These are phyloP conservation scores for Deroptyus accipitrinus DNA, from an alignment of 2,113 vertebrate genomes.

Conservation along the genomic window DNA sequence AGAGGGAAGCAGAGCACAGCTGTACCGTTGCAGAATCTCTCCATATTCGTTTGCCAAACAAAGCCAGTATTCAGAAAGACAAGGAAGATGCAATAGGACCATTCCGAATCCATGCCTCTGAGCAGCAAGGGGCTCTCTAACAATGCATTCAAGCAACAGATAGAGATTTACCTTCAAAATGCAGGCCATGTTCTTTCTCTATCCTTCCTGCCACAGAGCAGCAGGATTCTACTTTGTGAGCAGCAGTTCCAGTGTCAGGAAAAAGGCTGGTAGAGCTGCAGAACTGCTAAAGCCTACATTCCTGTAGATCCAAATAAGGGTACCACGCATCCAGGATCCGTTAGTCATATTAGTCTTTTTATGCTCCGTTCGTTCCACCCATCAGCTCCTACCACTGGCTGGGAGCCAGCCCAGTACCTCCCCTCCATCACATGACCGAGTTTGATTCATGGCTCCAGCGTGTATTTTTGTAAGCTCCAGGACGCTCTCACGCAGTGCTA, in stretches of 20 bases:
- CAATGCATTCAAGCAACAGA: constrained; percentile 71
- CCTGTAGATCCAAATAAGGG: constrained; percentile 67
- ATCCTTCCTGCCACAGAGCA: constrained; percentile 66
- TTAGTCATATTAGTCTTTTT: constrained; percentile 66
- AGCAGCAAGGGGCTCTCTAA: constrained; percentile 42
- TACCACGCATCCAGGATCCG: constrained; percentile 51
- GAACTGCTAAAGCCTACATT: constrained; percentile 64
- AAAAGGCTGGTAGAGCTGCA: constrained; percentile 56
- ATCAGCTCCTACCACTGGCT: constrained; percentile 69
- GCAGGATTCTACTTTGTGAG: constrained; percentile 66
- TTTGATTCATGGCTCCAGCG: constrained; percentile 53
- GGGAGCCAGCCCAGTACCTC: constrained; percentile 56
- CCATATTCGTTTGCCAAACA: constrained; percentile 55
- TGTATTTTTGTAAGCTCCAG: neutral
- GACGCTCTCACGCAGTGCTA: accelerated
- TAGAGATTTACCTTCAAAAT: constrained; percentile 79
- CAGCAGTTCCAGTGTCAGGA: constrained; percentile 60
- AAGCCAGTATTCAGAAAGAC: constrained; percentile 58
- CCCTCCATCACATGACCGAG: constrained; percentile 65
- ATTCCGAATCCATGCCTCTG: constrained; percentile 42
- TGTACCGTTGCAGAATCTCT: constrained; percentile 59
- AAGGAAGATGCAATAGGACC: constrained; percentile 64
- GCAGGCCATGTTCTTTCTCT: constrained; percentile 80
- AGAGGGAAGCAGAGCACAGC: constrained; percentile 58
- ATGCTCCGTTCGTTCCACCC: constrained; percentile 66